phyloP scores from a whole-genome alignment of 2,113 vertebrate genomes.

The Paramisgurnus dabryanus region DNA sequence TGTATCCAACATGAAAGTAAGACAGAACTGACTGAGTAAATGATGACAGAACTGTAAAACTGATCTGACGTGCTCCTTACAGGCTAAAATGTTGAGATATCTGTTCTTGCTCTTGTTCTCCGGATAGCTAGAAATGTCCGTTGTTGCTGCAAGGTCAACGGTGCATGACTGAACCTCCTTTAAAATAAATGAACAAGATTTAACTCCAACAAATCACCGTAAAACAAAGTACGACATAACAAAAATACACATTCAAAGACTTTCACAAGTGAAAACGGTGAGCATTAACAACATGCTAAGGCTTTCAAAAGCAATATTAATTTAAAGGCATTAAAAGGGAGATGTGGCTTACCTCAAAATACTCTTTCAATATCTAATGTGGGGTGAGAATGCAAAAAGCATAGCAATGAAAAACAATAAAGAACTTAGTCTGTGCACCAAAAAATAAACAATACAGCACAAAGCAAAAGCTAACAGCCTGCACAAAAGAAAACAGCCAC shows the following conservation, averaged over 20 bases:
- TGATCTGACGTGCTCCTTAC: slow-evolving; percentile 74
- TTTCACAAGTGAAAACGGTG: slow-evolving; percentile 46
- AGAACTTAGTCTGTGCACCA: slow-evolving; percentile 84
- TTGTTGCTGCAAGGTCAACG: slow-evolving; percentile 86
- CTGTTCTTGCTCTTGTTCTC: slow-evolving; percentile 95
- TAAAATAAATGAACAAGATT: slow-evolving; percentile 42
- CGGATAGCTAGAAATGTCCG: slow-evolving; percentile 89
- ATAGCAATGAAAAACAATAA: slow-evolving; percentile 87
- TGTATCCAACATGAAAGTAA: no score
- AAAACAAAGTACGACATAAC: not conserved
- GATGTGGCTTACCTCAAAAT: slow-evolving; percentile 94
- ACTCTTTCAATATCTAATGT: slow-evolving; percentile 97
- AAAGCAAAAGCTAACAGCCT: slow-evolving; percentile 39
- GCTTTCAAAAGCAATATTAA: slow-evolving; percentile 70
- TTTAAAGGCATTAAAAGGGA: slow-evolving; percentile 75
- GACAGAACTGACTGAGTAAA: no score
- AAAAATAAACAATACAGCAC: slow-evolving; percentile 62
- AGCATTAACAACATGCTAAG: slow-evolving; percentile 64
- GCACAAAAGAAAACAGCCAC: no score
- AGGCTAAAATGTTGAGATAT: slow-evolving; percentile 93
- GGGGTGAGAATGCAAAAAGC: slow-evolving; percentile 88
- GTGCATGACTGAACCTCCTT: slow-evolving; percentile 92
- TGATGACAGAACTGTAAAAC: not conserved
- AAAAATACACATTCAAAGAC: not conserved
- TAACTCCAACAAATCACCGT: not conserved